Conservation (phyloP, 2,888 invertebrate species). For the Philopedon plagiatum region DNA sequence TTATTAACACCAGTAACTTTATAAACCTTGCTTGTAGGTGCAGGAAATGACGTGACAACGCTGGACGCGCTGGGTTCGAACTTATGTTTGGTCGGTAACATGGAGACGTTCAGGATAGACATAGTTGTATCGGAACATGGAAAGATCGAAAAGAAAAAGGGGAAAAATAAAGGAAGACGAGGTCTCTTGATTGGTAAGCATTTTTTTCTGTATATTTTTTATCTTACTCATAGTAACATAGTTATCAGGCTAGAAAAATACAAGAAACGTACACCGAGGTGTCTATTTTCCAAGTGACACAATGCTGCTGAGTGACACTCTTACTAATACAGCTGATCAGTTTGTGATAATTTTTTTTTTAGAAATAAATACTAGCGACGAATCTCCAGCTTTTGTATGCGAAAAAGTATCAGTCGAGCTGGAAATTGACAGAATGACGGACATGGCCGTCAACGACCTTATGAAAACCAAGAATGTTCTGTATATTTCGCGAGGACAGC, state of each 20-base stretch:
- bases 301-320: not conserved
- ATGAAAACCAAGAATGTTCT: slow-evolving; percentile 87
- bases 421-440: slow-evolving; percentile 90
- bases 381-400: slow-evolving; percentile 92
- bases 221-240: too few species aligned
- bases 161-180: slow-evolving; percentile 67
- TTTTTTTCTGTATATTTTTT: not conserved
- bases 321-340: not conserved
- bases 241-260: too few species aligned
- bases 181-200: slow-evolving; percentile 59
- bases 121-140: slow-evolving; percentile 94
- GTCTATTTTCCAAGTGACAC: too few species aligned
- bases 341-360: slow-evolving; percentile 7
- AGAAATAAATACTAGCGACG: slow-evolving; percentile 71
- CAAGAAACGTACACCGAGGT: too few species aligned
- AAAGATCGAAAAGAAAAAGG: slow-evolving; percentile 75
- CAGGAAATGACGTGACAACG: slow-evolving; percentile 75
- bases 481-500: slow-evolving; percentile 88
- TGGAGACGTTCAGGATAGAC: slow-evolving; percentile 92
- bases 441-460: slow-evolving; percentile 89
- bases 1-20: too few species aligned
- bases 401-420: slow-evolving; percentile 92
- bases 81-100: slow-evolving; percentile 84
- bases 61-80: slow-evolving; percentile 92
- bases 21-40: slow-evolving; percentile 61